phyloP scores from a whole-genome alignment of 2,888 invertebrate genomes.

The Drosophila formosana region DNA sequence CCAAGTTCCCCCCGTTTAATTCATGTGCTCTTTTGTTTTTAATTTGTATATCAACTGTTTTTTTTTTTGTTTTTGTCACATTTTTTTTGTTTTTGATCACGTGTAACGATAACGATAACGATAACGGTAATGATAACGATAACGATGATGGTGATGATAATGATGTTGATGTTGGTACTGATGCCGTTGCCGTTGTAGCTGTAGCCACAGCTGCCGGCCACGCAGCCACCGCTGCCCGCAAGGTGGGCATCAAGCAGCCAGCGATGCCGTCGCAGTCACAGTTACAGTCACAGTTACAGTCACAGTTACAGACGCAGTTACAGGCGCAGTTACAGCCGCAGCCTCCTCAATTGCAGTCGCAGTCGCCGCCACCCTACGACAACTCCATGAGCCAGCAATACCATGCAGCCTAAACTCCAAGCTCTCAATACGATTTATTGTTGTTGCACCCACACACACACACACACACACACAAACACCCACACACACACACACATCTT shows the following conservation, averaged over 20 bases:
- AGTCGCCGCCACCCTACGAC: slow-evolving; percentile 48
- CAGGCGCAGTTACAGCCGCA: not conserved
- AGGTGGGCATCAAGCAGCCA: slow-evolving; percentile 58
- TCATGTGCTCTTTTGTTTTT: slow-evolving; percentile 3
- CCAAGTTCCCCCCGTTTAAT: slow-evolving; percentile 1
- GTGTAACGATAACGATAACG: slow-evolving; percentile 15
- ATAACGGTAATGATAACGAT: slow-evolving; percentile 19
- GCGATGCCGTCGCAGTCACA: slow-evolving; percentile 25
- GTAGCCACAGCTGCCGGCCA: slow-evolving; percentile 71
- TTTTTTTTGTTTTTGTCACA: slow-evolving; percentile 34
- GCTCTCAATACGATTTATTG: slow-evolving; percentile 7
- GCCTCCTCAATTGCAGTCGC: not conserved
- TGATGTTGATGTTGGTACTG: slow-evolving; percentile 29
- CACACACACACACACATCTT: slow-evolving; percentile 12
- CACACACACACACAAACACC: no score
- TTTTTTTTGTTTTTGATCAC: slow-evolving; percentile 53
- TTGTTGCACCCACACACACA: slow-evolving; percentile 31
- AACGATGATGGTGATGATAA: slow-evolving; percentile 28
- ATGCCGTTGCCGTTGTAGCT: slow-evolving; percentile 61
- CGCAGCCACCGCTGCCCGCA: slow-evolving; percentile 74
- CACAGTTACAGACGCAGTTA: slow-evolving; percentile 17
- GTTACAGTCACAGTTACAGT: slow-evolving; percentile 13
- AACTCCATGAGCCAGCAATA: slow-evolving; percentile 30
- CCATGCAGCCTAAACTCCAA: slow-evolving; percentile 28
- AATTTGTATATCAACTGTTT: slow-evolving; percentile 36